Base-by-base conservation (phyloP, 2,797 vertebrate genomes). In the Toxotes lorentzi region DNA sequence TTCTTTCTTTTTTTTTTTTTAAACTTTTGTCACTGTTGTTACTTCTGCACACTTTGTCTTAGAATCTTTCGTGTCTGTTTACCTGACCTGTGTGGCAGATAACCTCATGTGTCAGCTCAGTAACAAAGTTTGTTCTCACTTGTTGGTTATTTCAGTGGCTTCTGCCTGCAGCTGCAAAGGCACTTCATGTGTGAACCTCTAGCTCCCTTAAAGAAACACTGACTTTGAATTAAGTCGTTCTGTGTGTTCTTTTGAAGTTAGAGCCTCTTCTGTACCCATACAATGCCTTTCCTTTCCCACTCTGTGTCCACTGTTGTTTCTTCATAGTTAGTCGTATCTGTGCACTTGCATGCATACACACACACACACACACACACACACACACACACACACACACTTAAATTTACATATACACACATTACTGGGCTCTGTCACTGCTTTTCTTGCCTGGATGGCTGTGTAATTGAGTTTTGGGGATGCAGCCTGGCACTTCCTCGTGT, bases 401-500 rank as follows among this genome's bases (percentile, higher is more conserved):
- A 6, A 47, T 72, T 48, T 66, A 71, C 69, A 80, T 76, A 72
- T 50, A 53, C 76, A 72, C 71, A 67, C 76, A 80, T 79, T 76
- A 65, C 66, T 81, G 68, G 75, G 41, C 86, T 73, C 56, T 72
- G 63, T 68, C 77, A 32, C 69, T 41, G 74, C 80, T 75, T 82
- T 79, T 48, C 70, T 82, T 87, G 90, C 82, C 82, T 86, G 86
- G 51, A 86, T 91, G 73, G 66, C 77, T 74, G 74, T 82, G 73
- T 88, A 94, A 94, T 93, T 90, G 86, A 89, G 86, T 91, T 93
- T 92, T 84, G 74, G 81, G 73, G 81, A 87, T 82, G 78, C 80
- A 71, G 85, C 74, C 82, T 83, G 84, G 84, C 87, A 78, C 79
- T 73, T 83, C 77, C 68, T 85, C 53, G 79, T 84, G 72, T 83